Percentiles rank a stretch among this genome's conserved stretches.
phyloP scores from a whole-genome alignment of 2,888 invertebrate species.

The Ormyrus thymus region DNA sequence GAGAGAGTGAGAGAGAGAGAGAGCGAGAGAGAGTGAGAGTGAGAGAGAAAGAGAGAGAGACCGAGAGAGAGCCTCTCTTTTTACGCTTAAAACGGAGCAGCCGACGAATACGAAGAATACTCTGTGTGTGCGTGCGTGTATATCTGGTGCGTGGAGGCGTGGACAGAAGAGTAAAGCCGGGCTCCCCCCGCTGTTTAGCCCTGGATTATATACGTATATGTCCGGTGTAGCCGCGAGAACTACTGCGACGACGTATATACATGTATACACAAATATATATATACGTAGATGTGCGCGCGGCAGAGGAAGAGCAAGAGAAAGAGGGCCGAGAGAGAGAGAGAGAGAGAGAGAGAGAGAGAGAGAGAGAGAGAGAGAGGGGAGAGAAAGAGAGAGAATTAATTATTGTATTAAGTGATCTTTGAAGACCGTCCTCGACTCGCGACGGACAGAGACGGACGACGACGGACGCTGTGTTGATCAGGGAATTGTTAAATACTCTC shows the following conservation, averaged over 20 bases:
- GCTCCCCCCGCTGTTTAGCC: background rate
- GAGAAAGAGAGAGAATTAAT: background rate
- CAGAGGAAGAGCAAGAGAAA: no score
- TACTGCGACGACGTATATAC: no score
- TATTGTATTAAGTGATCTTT: no score
- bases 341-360: slow-evolving; percentile 2
- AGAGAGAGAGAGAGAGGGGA: slow-evolving; percentile 14
- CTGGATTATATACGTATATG: slow-evolving; percentile 34
- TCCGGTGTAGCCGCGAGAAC: background rate
- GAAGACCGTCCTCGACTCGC: no score
- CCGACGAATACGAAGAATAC: background rate
- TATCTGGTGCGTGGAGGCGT: background rate
- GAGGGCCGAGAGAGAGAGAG: background rate
- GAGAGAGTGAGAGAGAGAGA: background rate
- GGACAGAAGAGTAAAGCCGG: background rate
- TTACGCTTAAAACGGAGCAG: slow-evolving; percentile 24
- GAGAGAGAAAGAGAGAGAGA: background rate
- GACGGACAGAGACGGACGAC: no score
- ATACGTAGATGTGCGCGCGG: no score
- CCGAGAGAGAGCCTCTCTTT: slow-evolving; percentile 21
- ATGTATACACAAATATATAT: no score
- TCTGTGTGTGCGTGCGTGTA: no score
- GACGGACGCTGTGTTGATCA: no score
- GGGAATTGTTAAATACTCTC: no score
- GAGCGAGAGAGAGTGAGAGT: background rate